Percentiles rank a stretch among this genome's conserved stretches.
Conservation (phyloP, 2,797 vertebrate species). For the Phyllotis vaccarum region DNA sequence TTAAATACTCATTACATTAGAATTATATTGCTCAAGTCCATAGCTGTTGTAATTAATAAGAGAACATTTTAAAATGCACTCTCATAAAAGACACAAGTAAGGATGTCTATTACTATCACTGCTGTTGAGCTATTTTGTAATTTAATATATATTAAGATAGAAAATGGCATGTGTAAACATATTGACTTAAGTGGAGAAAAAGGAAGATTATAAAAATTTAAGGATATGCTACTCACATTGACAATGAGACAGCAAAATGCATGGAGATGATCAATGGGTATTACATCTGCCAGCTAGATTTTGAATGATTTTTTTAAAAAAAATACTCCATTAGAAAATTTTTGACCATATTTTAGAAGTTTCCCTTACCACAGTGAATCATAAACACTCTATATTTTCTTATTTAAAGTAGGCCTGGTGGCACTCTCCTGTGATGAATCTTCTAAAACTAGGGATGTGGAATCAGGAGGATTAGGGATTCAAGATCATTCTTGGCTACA, state of each 20-base stretch:
- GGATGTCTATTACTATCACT: neutral
- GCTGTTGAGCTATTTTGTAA: conserved; percentile 35
- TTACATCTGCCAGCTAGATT: conserved; percentile 49
- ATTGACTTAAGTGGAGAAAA: neutral
- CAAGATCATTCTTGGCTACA: neutral
- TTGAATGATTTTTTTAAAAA: neutral
- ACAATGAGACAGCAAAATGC: conserved; percentile 34
- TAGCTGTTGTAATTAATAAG: neutral
- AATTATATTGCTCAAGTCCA: neutral
- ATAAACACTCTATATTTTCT: neutral
- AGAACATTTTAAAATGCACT: conserved; percentile 32
- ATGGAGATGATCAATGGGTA: neutral
- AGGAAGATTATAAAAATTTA: neutral
- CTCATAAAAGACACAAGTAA: neutral
- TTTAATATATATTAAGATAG: neutral
- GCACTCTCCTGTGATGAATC: neutral
- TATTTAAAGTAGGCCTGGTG: neutral
- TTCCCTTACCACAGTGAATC: neutral
- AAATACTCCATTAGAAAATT: neutral
- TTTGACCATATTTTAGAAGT: conserved; percentile 11
- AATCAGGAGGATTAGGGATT: neutral
- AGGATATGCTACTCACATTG: conserved; percentile 2
- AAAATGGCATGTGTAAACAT: conserved; percentile 14
- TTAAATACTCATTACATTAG: neutral
- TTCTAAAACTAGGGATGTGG: neutral